Percentiles rank a stretch among this genome's conserved stretches.
Evolutionary conservation across 2,797 vertebrate genomes (phyloP).

Genomic region (Ispidina picta): DNA sequence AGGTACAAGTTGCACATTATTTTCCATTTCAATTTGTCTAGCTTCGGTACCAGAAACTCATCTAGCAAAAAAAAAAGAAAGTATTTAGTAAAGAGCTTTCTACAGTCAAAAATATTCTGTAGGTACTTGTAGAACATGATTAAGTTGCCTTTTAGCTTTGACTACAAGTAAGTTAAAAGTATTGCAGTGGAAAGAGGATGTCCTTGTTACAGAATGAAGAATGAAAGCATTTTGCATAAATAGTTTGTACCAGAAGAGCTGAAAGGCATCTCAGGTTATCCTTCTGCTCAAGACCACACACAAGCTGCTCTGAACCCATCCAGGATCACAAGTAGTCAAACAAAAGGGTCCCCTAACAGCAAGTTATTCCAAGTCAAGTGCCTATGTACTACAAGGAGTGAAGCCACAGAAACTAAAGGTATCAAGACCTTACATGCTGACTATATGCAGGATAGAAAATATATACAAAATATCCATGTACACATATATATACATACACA

Average conservation of each 20-base stretch:
- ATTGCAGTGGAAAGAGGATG: background rate
- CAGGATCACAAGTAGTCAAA: background rate
- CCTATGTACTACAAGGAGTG: background rate
- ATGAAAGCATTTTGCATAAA: conserved; percentile 20
- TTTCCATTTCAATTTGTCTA: background rate
- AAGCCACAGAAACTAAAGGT: background rate
- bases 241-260: conserved; percentile 5
- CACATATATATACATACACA: background rate
- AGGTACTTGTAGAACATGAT: background rate
- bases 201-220: background rate
- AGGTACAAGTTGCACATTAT: background rate
- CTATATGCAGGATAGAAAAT: background rate
- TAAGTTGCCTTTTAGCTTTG: background rate
- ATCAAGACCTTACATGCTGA: background rate
- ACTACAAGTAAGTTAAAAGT: background rate
- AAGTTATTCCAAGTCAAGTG: background rate
- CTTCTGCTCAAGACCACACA: background rate
- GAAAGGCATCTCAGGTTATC: conserved; percentile 8
- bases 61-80: background rate
- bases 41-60: background rate
- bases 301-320: background rate
- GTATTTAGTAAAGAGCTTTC: background rate
- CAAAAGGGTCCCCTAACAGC: background rate
- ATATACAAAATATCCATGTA: background rate
- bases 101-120: background rate